phyloP scores from a whole-genome alignment of 1,140 invertebrate genomes.

The Cydia strobilella region DNA sequence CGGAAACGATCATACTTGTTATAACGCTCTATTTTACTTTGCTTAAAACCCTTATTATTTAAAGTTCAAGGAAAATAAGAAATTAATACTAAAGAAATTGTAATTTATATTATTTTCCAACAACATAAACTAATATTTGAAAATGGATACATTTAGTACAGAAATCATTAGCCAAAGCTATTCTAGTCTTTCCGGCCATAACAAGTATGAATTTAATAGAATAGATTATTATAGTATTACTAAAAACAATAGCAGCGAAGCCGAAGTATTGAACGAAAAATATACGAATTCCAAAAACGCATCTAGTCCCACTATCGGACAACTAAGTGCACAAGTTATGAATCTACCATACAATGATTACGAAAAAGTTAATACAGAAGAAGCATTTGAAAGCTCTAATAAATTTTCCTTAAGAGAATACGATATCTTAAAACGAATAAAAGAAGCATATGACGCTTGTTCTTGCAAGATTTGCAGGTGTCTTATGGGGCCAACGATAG shows the following conservation, averaged over 20 bases:
- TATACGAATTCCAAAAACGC: not conserved
- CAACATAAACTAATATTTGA: not conserved
- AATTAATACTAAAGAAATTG: not conserved
- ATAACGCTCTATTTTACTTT: not conserved
- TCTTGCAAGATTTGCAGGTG: constrained; percentile 70
- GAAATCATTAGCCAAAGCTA: not conserved
- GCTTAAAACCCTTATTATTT: not conserved
- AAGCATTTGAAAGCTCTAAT: constrained; percentile 33
- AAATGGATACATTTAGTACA: not conserved
- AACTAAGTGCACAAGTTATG: constrained; percentile 61
- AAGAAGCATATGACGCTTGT: constrained; percentile 63
- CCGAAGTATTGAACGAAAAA: not conserved
- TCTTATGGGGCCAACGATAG: constrained; percentile 41
- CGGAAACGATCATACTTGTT: not conserved
- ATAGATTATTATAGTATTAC: not conserved
- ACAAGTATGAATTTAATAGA: not conserved
- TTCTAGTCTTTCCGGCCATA: not conserved
- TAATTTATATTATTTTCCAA: not conserved
- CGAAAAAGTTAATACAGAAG: constrained; percentile 35
- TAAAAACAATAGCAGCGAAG: not conserved
- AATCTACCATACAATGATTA: constrained; percentile 51
- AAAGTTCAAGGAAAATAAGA: too few species aligned
- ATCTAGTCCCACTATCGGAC: constrained; percentile 35
- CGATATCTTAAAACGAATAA: constrained; percentile 56
- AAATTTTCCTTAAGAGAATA: constrained; percentile 40